phyloP scores from a whole-genome alignment of 2,113 vertebrate species.

The Centrocercus urophasianus region DNA sequence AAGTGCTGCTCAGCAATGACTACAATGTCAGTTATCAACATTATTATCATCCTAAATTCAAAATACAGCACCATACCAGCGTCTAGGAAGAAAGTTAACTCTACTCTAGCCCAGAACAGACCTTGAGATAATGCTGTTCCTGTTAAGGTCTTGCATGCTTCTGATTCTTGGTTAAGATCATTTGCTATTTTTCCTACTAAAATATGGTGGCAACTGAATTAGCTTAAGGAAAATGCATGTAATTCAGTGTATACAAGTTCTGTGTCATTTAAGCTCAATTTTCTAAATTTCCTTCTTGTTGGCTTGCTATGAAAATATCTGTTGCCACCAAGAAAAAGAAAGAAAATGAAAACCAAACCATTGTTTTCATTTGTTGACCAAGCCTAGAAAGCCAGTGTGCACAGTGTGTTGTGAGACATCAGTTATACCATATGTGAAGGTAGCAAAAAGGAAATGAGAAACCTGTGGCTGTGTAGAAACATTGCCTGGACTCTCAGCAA shows the following conservation, averaged over 20 bases:
- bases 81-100: neutral
- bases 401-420: neutral
- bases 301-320: neutral
- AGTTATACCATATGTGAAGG: neutral
- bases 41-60: neutral
- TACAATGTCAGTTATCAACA: neutral
- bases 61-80: neutral
- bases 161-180: neutral
- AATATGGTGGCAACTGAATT: neutral
- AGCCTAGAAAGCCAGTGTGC: neutral
- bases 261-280: neutral
- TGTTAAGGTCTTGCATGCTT: neutral
- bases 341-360: neutral
- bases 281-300: neutral
- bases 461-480: neutral
- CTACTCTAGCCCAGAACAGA: neutral
- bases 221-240: neutral
- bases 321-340: neutral
- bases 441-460: neutral
- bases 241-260: neutral
- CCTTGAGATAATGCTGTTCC: neutral
- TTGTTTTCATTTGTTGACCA: neutral
- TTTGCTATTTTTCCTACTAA: neutral
- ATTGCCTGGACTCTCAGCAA: neutral
- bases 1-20: neutral